A percentile compares a stretch with the other conserved stretches of the same genome.
Conservation (phyloP, 2,797 vertebrate species). For the Microctenopoma lineatum region DNA sequence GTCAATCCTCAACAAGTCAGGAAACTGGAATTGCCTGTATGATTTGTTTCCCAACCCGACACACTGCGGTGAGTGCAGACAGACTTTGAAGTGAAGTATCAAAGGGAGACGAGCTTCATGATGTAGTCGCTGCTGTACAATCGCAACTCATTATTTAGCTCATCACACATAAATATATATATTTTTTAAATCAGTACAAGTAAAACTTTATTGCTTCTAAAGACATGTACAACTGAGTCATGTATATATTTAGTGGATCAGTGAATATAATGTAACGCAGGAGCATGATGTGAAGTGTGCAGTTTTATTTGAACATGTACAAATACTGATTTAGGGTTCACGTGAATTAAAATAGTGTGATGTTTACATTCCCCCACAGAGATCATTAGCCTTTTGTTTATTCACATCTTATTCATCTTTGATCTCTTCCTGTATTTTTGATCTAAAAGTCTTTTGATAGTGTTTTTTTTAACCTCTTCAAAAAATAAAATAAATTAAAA, state of each 20-base stretch:
- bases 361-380: not conserved
- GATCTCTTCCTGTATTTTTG: not conserved
- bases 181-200: slow-evolving; percentile 7
- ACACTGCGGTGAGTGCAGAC: slow-evolving; percentile 4
- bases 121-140: not conserved
- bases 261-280: not conserved
- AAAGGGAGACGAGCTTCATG: slow-evolving; percentile 1
- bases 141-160: slow-evolving; percentile 3
- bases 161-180: too few species aligned
- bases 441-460: not conserved
- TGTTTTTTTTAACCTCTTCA: not conserved
- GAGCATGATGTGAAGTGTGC: slow-evolving; percentile 8
- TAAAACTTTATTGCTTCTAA: slow-evolving; percentile 13
- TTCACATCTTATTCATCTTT: not conserved
- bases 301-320: slow-evolving; percentile 8
- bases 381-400: not conserved
- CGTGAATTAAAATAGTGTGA: not conserved
- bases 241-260: not conserved
- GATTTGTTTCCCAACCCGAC: slow-evolving; percentile 42
- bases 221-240: not conserved
- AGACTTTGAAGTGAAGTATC: slow-evolving; percentile 43
- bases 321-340: slow-evolving; percentile 1
- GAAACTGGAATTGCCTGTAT: slow-evolving; percentile 31
- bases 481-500: too few species aligned
- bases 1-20: slow-evolving; percentile 37